Evolutionary conservation across 92 coral and sea anemone species (phyloP).

Genomic region (Paragorgia papillata): DNA sequence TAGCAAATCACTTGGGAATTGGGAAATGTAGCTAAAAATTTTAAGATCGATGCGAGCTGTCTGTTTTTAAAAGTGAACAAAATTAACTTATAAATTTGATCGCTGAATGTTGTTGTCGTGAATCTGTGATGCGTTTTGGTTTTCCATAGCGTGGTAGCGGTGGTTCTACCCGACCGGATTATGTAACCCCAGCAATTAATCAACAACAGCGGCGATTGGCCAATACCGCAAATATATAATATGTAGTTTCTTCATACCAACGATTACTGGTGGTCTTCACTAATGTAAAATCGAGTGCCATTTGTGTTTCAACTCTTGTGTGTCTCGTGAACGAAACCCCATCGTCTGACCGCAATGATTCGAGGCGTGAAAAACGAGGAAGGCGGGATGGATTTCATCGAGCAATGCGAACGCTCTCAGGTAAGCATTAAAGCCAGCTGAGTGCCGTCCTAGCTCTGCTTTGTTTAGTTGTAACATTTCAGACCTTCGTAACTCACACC

Average conservation of each 20-base stretch:
- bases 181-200: no score
- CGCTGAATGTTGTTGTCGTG: no score
- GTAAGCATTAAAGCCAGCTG: neutral
- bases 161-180: no score
- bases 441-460: neutral
- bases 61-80: no score
- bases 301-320: slow-evolving; percentile 16
- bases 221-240: neutral
- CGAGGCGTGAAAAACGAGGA: slow-evolving; percentile 30
- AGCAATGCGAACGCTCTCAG: slow-evolving; percentile 18
- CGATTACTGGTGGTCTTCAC: neutral
- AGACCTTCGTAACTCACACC: slow-evolving; percentile 79
- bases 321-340: neutral
- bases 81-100: no score
- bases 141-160: no score
- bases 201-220: neutral
- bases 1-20: no score
- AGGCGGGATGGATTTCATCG: slow-evolving; percentile 18
- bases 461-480: slow-evolving; percentile 51
- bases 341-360: neutral
- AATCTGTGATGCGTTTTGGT: no score
- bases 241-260: neutral
- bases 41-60: no score
- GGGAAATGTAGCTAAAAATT: no score
- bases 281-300: slow-evolving; percentile 11